Evolutionary conservation across 2,113 vertebrate species (phyloP).

Genomic region (Mungos mungo): DNA sequence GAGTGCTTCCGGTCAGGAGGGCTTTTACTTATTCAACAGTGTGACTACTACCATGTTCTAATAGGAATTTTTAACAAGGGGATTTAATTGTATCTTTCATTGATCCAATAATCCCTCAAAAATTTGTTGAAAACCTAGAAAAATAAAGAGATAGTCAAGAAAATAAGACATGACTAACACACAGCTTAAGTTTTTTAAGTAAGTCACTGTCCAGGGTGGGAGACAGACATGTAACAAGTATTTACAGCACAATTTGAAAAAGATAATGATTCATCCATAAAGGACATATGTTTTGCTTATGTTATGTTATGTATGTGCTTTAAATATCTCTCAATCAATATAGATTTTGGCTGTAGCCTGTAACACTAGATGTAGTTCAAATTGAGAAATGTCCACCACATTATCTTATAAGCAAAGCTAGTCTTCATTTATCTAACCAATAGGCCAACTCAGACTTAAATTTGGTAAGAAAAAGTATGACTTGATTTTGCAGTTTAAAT

Average conservation of each 20-base stretch:
- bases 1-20: background rate
- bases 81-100: background rate
- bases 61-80: background rate
- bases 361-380: background rate
- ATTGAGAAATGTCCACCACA: background rate
- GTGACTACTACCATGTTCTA: background rate
- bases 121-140: background rate
- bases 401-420: background rate
- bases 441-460: background rate
- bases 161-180: background rate
- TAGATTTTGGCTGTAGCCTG: background rate
- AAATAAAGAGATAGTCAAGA: constrained; percentile 13
- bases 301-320: background rate
- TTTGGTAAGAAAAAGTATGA: background rate
- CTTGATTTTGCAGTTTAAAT: constrained; percentile 2
- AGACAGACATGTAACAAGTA: background rate
- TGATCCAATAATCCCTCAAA: background rate
- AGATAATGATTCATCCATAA: background rate
- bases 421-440: background rate
- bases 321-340: background rate
- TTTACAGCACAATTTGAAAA: background rate
- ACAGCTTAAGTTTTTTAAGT: background rate
- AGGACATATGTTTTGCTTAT: background rate
- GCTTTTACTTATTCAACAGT: background rate
- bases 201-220: background rate